A percentile compares a stretch with the other conserved stretches of the same genome.
Conservation (phyloP, 2,113 vertebrate species). For the Odobenus rosmarus region DNA sequence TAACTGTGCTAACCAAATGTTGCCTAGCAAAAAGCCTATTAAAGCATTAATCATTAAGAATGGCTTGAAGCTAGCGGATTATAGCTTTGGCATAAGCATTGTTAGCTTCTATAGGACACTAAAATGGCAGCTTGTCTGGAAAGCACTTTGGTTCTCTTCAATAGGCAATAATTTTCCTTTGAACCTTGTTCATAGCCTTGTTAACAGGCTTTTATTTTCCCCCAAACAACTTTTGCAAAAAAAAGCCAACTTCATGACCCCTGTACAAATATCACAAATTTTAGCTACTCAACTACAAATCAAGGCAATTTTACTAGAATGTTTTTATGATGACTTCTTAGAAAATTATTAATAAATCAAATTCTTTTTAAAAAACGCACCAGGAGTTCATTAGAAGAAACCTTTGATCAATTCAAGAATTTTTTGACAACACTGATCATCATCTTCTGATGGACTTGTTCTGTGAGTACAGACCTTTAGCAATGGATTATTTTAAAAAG, state of each 20-base stretch:
- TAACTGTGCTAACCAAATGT: constrained; percentile 6
- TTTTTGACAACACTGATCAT: constrained; percentile 66
- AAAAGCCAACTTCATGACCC: not conserved
- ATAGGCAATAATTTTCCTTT: constrained; percentile 62
- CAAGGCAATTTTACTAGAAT: constrained; percentile 62
- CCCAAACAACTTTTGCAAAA: constrained; percentile 53
- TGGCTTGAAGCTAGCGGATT: not conserved
- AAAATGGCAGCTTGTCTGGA: not conserved
- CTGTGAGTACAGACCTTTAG: constrained; percentile 39
- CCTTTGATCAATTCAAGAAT: constrained; percentile 67
- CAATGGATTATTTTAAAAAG: constrained; percentile 47
- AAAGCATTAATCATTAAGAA: constrained; percentile 61
- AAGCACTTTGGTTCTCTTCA: constrained; percentile 62
- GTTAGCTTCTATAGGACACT: not conserved
- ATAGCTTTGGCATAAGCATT: not conserved
- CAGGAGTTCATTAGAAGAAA: constrained; percentile 53
- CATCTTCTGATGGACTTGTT: constrained; percentile 59
- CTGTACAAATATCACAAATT: constrained; percentile 76
- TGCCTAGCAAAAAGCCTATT: constrained; percentile 49
- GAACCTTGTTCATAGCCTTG: constrained; percentile 70
- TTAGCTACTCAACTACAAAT: constrained; percentile 65
- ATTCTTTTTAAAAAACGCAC: constrained; percentile 12
- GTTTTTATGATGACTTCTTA: constrained; percentile 56
- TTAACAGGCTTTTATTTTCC: constrained; percentile 71
- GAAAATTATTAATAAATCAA: constrained; percentile 73